A percentile compares a stretch with the other conserved stretches of the same genome.
Evolutionary conservation across 1,140 invertebrate species (phyloP).

Genomic region (Plutomurus gul): DNA sequence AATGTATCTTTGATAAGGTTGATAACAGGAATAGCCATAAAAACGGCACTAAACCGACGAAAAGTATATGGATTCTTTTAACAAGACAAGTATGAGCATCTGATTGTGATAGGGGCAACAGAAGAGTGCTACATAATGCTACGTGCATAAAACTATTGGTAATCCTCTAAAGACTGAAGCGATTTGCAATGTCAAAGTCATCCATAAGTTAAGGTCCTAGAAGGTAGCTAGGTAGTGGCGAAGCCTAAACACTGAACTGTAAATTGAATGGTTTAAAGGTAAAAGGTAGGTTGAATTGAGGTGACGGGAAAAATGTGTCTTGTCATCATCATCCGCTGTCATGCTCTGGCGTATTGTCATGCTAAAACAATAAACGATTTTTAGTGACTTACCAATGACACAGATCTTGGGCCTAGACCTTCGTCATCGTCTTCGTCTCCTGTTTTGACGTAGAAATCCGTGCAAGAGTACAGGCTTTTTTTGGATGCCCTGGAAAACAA

Average conservation of each 20-base stretch:
- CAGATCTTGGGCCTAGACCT: conserved; percentile 44
- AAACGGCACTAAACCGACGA: conserved; percentile 13
- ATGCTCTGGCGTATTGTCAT: background rate
- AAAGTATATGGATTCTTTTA: background rate
- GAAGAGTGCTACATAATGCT: background rate
- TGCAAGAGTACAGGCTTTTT: conserved; percentile 45
- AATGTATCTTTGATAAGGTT: background rate
- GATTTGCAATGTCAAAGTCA: background rate
- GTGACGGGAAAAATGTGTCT: background rate
- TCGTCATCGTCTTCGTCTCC: conserved; percentile 41
- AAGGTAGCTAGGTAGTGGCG: background rate
- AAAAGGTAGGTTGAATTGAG: background rate
- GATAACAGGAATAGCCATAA: conserved; percentile 24
- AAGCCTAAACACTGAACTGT: background rate
- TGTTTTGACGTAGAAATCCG: conserved; percentile 41
- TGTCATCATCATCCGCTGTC: background rate
- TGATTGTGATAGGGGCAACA: background rate
- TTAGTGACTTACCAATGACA: conserved; percentile 44
- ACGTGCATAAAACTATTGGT: background rate
- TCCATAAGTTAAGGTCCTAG: background rate
- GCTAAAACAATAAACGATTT: background rate
- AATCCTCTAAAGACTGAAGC: too few species aligned
- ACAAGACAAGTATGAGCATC: background rate
- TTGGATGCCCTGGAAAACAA: conserved; percentile 43
- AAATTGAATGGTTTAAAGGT: background rate